Percentiles rank a stretch among this genome's conserved stretches.
Conservation (phyloP, 1,140 invertebrate species). For the Cyclargus thomasi region DNA sequence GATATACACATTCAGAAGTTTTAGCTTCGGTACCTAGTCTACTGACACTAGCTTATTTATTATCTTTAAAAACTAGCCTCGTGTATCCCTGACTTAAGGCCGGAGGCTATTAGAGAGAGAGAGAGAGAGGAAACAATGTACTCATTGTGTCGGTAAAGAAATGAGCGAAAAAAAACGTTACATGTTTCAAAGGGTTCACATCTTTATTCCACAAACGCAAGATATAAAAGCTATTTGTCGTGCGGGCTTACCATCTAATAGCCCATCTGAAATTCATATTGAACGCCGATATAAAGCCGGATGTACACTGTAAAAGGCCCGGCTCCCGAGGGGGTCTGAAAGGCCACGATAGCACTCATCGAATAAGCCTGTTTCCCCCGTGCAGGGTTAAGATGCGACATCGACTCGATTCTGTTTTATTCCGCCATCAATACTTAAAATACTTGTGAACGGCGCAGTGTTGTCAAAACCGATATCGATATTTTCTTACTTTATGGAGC, state of each 20-base stretch:
- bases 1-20: no score
- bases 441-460: conserved; percentile 56
- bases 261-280: conserved; percentile 70
- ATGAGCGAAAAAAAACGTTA: conserved; percentile 14
- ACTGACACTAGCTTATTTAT: no score
- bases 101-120: no score
- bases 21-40: no score
- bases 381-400: conserved; percentile 63
- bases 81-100: no score
- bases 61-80: no score
- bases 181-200: conserved; percentile 25
- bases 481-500: no score
- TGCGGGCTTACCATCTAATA: conserved; percentile 61
- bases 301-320: conserved; percentile 68
- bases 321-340: conserved; percentile 55
- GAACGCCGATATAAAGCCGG: conserved; percentile 61
- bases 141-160: no score
- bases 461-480: conserved; percentile 33
- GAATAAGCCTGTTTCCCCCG: conserved; percentile 73
- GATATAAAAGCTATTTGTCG: conserved; percentile 53
- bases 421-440: conserved; percentile 73
- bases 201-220: conserved; percentile 23
- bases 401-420: conserved; percentile 71
- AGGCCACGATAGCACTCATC: conserved; percentile 69
- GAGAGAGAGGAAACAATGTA: no score